phyloP scores from a whole-genome alignment of 2,113 vertebrate genomes.

The Syngnathus floridae region DNA sequence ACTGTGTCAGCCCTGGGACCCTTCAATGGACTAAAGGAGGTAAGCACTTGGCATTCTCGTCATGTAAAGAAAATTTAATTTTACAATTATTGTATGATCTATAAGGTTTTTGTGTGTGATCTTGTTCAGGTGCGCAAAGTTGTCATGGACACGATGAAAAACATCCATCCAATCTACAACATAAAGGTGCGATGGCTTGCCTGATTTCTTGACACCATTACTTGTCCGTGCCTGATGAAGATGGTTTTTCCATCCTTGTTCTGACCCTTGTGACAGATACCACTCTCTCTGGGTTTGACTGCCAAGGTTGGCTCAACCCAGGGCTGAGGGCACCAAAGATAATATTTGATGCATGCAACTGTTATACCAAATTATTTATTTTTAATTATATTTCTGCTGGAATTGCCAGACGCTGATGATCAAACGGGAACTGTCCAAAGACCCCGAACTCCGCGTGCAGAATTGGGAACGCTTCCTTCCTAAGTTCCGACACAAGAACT shows the following conservation, averaged over 20 bases:
- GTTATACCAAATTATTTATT: background rate
- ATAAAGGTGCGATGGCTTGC: slow-evolving; percentile 78
- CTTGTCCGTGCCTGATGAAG: slow-evolving; percentile 43
- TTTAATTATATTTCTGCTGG: background rate
- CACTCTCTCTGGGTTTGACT: slow-evolving; percentile 35
- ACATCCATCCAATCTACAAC: slow-evolving; percentile 98
- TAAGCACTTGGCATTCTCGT: slow-evolving; percentile 35
- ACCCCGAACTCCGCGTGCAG: slow-evolving; percentile 82
- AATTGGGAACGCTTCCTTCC: slow-evolving; percentile 96
- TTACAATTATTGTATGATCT: background rate
- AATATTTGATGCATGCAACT: background rate
- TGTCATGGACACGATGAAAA: slow-evolving; percentile 96
- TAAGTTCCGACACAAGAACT: slow-evolving; percentile 87
- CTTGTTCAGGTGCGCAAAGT: slow-evolving; percentile 86
- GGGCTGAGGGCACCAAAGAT: slow-evolving; percentile 55
- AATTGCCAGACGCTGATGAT: slow-evolving; percentile 90
- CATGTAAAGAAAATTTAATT: background rate
- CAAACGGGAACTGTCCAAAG: slow-evolving; percentile 88
- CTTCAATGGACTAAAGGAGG: slow-evolving; percentile 87
- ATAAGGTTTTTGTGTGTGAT: background rate
- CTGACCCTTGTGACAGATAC: slow-evolving; percentile 53
- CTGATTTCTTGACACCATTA: background rate
- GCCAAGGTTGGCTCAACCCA: slow-evolving; percentile 39
- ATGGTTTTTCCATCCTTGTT: slow-evolving; percentile 65
- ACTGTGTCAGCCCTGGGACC: slow-evolving; percentile 92